A percentile compares a stretch with the other conserved stretches of the same genome.
Conservation (phyloP, 2,888 invertebrate species). For the Sthenelais limicola region DNA sequence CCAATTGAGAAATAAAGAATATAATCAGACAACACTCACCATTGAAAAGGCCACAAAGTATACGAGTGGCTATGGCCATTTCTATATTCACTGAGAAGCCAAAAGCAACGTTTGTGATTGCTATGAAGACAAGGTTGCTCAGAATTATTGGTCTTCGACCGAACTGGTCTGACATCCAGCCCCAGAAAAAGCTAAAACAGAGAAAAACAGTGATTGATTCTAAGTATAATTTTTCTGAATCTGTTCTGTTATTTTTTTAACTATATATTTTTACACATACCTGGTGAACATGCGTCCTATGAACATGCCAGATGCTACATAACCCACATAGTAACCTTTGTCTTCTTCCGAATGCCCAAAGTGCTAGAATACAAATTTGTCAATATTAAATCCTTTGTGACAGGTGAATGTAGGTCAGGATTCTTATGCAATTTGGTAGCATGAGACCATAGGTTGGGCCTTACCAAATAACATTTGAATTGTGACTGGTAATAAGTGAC, state of each 20-base stretch:
- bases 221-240: background rate
- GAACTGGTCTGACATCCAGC: conserved; percentile 64
- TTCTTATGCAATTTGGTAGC: background rate
- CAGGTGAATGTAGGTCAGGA: background rate
- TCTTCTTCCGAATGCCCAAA: conserved; percentile 66
- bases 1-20: too few relatives aligned
- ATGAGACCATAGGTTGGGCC: too few relatives aligned
- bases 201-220: too few relatives aligned
- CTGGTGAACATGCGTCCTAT: conserved; percentile 62
- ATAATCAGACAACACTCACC: conserved; percentile 60
- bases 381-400: too few relatives aligned
- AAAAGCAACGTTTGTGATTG: conserved; percentile 59
- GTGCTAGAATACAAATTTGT: conserved; percentile 52
- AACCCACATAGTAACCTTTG: conserved; percentile 66
- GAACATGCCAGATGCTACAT: conserved; percentile 65
- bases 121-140: conserved; percentile 58
- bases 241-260: background rate
- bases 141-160: conserved; percentile 63
- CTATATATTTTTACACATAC: conserved; percentile 49
- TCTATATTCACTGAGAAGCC: conserved; percentile 60
- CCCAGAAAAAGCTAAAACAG: conserved; percentile 67
- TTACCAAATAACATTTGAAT: too few relatives aligned
- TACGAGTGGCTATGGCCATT: conserved; percentile 59
- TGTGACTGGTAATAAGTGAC: too few relatives aligned
- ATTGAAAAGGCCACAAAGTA: conserved; percentile 62